Base-by-base conservation (phyloP, 53 echinoderm and acorn worm genomes). In the Temnopleurus reevesii region DNA sequence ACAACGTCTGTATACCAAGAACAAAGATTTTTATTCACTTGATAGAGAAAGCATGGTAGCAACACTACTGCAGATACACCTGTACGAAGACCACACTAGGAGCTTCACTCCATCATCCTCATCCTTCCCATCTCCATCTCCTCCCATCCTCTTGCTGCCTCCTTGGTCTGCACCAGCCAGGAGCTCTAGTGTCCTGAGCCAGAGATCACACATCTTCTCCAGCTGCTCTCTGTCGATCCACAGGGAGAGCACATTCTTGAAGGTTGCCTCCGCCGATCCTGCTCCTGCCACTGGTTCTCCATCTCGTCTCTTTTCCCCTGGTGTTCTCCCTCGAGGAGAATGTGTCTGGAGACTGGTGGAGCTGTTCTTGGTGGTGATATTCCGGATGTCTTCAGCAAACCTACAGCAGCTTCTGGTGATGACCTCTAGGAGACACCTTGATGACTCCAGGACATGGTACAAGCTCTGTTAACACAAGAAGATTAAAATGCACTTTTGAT, bases 11-110 rank as follows among this genome's bases (percentile, higher is more conserved):
- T n/a, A n/a, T n/a, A n/a, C n/a, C n/a, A n/a, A n/a, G n/a, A n/a
- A n/a, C n/a, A n/a, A n/a, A n/a, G n/a, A n/a, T n/a, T n/a, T n/a
- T n/a, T n/a, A 21, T 41, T 83, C 53, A 97, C 97, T 93, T 86
- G 91, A 76, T n/a, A 92, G 87, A 59, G 92, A 77, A 25, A 97
- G n/a, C 55, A 97, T 35, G 3, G 91, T 87, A 26, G 93, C 93
- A 59, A 93, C 86, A 76, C 93, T 90, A 9, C 53, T 25, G 66
- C 88, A 87, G 36, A 87, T 65, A 46, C 88, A 87, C 71, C 51
- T 27, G 10, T 66, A 87, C 49, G 65, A 87, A 17, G 88, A 65
- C 53, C 91, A 89, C 27, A 94, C 86, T 8, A 94, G 84, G 36
- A 29, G 61, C 61, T 89, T 85, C 45, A 77, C 46, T 17, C 18